Conservation (phyloP, 2,888 invertebrate genomes). For the Tachina grossa region DNA sequence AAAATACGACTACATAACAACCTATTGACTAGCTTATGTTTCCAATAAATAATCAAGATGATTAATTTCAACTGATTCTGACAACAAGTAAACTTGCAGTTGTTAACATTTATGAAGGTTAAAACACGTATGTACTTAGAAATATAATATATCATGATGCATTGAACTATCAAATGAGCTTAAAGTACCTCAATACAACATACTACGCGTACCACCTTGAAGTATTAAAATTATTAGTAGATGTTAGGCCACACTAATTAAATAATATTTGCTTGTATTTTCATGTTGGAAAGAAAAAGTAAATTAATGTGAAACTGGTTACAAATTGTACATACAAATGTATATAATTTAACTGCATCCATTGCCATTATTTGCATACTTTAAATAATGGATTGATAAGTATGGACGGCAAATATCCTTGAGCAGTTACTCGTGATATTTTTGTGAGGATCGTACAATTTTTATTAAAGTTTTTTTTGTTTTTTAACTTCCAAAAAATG, state of each 20-base stretch:
- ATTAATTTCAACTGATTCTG: neutral
- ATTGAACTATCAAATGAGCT: neutral
- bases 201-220: conserved; percentile 4
- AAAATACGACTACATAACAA: too few relatives aligned
- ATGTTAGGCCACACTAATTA: neutral
- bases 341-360: too few relatives aligned
- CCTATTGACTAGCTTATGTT: neutral
- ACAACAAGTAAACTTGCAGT: neutral
- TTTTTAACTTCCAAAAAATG: too few relatives aligned
- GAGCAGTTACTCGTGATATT: neutral
- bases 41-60: conserved; percentile 13
- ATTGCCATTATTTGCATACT: too few relatives aligned
- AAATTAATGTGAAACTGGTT: neutral
- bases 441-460: too few relatives aligned
- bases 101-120: conserved; percentile 31
- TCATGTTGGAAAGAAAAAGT: neutral
- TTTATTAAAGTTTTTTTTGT: too few relatives aligned
- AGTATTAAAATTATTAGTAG: neutral
- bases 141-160: neutral
- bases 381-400: too few relatives aligned
- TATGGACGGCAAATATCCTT: neutral
- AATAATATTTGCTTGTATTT: neutral
- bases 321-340: neutral
- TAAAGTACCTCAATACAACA: neutral
- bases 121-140: conserved; percentile 9